These are phyloP conservation scores for Coccyzus lansbergi DNA, from an alignment of 2,797 vertebrate genomes.

Conservation along the genomic window DNA sequence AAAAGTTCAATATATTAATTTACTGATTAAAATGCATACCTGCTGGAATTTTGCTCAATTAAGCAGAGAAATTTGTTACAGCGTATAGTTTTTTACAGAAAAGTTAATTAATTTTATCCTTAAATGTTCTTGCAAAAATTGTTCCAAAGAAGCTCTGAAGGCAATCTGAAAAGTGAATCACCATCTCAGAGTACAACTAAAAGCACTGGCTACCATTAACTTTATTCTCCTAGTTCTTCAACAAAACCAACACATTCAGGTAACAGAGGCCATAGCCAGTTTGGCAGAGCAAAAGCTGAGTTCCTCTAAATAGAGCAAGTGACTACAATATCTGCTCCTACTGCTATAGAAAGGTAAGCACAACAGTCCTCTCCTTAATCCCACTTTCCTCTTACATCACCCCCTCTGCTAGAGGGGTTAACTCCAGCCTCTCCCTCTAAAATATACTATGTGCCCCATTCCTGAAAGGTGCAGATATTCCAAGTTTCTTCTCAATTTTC, in stretches of 20 bases:
- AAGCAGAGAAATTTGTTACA: neutral
- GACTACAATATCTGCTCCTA: neutral
- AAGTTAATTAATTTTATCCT: neutral
- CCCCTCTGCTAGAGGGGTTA: neutral
- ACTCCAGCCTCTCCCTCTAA: neutral
- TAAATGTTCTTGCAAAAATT: neutral
- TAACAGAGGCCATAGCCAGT: neutral
- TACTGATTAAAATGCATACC: neutral
- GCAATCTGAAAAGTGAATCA: neutral
- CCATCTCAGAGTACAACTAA: neutral
- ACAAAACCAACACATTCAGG: neutral
- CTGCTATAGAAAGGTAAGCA: neutral
- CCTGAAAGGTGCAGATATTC: neutral
- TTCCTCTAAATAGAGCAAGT: neutral
- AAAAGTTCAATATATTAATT: neutral
- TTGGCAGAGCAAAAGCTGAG: neutral
- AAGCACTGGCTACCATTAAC: neutral
- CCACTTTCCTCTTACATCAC: neutral
- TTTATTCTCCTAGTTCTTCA: neutral
- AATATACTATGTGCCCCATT: rapidly evolving
- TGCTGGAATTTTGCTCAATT: neutral
- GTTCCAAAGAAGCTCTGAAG: neutral
- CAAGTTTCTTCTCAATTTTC: neutral
- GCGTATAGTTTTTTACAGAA: neutral
- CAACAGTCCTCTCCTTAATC: neutral